phyloP scores from a whole-genome alignment of 2,888 invertebrate genomes.

The Phortica okadai region DNA sequence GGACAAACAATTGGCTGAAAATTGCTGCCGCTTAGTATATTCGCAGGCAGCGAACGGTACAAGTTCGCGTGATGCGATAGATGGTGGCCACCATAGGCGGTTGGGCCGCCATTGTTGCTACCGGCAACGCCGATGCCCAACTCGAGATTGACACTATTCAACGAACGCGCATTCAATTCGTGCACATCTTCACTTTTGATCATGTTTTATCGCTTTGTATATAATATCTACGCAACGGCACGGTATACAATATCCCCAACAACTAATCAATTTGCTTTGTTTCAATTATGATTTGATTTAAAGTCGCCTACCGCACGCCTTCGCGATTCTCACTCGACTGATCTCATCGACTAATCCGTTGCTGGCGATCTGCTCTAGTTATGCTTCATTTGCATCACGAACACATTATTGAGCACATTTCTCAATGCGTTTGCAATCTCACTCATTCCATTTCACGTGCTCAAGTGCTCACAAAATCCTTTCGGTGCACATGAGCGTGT shows the following conservation, averaged over 20 bases:
- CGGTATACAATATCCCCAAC: background rate
- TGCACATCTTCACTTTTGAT: constrained; percentile 74
- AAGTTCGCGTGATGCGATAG: constrained; percentile 54
- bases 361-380: constrained; percentile 52
- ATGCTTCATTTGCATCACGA: constrained; percentile 44
- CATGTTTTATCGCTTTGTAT: constrained; percentile 54
- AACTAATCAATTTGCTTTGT: background rate
- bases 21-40: constrained; percentile 63
- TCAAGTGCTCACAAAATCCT: constrained; percentile 32
- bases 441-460: constrained; percentile 10
- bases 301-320: constrained; percentile 58
- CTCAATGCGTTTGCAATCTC: background rate
- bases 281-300: background rate
- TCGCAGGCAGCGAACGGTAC: constrained; percentile 66
- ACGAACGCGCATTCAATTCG: constrained; percentile 57
- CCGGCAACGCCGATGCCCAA: constrained; percentile 45
- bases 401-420: background rate
- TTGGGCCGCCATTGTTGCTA: constrained; percentile 50
- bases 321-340: constrained; percentile 60
- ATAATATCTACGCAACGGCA: background rate
- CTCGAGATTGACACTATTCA: constrained; percentile 31
- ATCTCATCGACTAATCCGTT: constrained; percentile 34
- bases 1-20: constrained; percentile 65
- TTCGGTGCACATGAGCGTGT: background rate
- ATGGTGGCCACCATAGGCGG: constrained; percentile 50